A percentile compares a stretch with the other conserved stretches of the same genome.
These are phyloP conservation scores for Apotomis turbidana DNA, from an alignment of 2,888 invertebrate species.

Conservation along the genomic window DNA sequence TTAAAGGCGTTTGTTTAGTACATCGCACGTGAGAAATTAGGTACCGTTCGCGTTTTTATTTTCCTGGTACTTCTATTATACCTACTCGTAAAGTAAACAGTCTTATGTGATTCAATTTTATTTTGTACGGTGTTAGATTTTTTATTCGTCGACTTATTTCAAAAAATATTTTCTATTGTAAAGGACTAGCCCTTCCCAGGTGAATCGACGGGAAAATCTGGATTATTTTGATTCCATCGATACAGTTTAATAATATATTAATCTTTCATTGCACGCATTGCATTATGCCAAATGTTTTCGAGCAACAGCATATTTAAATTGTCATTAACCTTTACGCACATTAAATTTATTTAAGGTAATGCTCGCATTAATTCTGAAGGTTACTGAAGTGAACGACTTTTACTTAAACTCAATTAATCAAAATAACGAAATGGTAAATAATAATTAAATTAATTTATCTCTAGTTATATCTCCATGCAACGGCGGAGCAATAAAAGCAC, in stretches of 20 bases:
- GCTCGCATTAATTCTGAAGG: slow-evolving; percentile 4
- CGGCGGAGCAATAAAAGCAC: slow-evolving; percentile 4
- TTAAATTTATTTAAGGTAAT: neutral
- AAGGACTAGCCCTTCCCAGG: too few relatives aligned
- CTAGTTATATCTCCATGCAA: neutral
- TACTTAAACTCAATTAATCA: neutral
- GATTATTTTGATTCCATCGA: too few relatives aligned
- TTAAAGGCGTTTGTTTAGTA: slow-evolving; percentile 38
- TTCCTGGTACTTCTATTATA: neutral
- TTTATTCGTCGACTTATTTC: too few relatives aligned
- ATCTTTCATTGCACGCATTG: neutral
- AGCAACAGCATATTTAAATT: neutral
- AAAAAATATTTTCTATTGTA: too few relatives aligned
- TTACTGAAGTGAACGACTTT: slow-evolving; percentile 6
- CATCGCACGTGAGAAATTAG: slow-evolving; percentile 34
- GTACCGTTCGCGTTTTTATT: slow-evolving; percentile 12
- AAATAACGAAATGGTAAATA: slow-evolving; percentile 23
- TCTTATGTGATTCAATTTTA: too few relatives aligned
- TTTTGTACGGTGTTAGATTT: too few relatives aligned
- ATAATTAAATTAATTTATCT: slow-evolving; percentile 29
- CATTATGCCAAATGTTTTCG: neutral
- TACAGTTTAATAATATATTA: neutral
- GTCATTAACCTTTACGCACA: neutral
- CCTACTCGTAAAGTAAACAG: too few relatives aligned
- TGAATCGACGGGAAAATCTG: too few relatives aligned